Percentiles rank a stretch among this genome's conserved stretches.
Conservation (phyloP, 2,888 invertebrate species). For the Xanthia togata region DNA sequence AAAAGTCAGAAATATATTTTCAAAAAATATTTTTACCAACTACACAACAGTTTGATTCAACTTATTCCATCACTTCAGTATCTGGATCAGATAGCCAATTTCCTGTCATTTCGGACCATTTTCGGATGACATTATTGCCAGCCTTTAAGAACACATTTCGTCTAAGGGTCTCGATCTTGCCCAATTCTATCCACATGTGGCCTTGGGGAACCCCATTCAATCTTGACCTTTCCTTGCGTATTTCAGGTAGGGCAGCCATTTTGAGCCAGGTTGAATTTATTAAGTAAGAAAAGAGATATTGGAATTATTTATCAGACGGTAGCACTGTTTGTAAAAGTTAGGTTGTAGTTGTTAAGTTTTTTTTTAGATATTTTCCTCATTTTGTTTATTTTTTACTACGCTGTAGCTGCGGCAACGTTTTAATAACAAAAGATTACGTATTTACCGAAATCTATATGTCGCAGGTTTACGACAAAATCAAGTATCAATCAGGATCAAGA, state of each 20-base stretch:
- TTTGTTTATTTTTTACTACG: not conserved
- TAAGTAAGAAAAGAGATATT: slow-evolving; percentile 48
- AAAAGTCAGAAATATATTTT: not conserved
- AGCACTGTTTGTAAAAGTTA: slow-evolving; percentile 15
- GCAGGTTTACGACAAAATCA: no score
- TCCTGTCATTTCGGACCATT: slow-evolving; percentile 51
- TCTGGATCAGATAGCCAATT: slow-evolving; percentile 61
- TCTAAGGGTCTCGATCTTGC: slow-evolving; percentile 41
- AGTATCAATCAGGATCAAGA: no score
- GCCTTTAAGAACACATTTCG: slow-evolving; percentile 33
- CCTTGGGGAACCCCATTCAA: slow-evolving; percentile 51
- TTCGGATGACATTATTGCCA: slow-evolving; percentile 47
- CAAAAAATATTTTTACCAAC: no score
- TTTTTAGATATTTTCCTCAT: not conserved
- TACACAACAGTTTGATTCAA: slow-evolving; percentile 36
- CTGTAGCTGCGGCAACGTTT: not conserved
- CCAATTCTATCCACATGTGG: slow-evolving; percentile 50
- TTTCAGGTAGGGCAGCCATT: slow-evolving; percentile 32
- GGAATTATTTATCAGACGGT: slow-evolving; percentile 48
- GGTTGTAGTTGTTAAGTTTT: no score
- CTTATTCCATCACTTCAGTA: slow-evolving; percentile 42
- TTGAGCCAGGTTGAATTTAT: slow-evolving; percentile 45
- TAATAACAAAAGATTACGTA: not conserved
- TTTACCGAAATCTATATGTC: not conserved
- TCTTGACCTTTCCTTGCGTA: slow-evolving; percentile 51